These are phyloP conservation scores for Drosophila navojoa DNA, from an alignment of 1,140 invertebrate genomes.

Conservation along the genomic window DNA sequence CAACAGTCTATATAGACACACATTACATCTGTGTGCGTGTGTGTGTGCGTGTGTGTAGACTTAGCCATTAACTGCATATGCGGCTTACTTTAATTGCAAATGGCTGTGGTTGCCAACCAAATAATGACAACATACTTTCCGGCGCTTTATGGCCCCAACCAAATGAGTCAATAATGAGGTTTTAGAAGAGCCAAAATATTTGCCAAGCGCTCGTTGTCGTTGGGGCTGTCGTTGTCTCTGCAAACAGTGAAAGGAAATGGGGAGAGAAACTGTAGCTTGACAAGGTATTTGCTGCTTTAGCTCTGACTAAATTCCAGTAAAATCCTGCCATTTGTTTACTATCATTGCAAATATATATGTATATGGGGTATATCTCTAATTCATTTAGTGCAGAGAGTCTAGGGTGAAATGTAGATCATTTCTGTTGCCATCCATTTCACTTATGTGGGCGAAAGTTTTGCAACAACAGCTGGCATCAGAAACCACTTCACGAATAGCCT, in stretches of 20 bases:
- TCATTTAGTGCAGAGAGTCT: too few species aligned
- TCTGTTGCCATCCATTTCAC: slow-evolving; percentile 10
- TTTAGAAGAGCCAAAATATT: slow-evolving; percentile 65
- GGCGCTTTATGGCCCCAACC: slow-evolving; percentile 57
- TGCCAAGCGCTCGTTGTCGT: slow-evolving; percentile 30
- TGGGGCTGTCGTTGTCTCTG: slow-evolving; percentile 13
- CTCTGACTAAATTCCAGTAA: too few species aligned
- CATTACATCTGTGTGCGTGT: slow-evolving; percentile 2
- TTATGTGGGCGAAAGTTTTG: slow-evolving; percentile 17
- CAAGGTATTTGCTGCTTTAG: too few species aligned
- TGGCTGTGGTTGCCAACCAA: slow-evolving; percentile 58
- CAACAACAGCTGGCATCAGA: slow-evolving; percentile 10
- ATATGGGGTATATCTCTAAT: too few species aligned
- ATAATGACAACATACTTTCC: slow-evolving; percentile 75
- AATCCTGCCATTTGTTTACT: too few species aligned
- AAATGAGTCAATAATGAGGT: slow-evolving; percentile 78
- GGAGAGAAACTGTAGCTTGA: too few species aligned
- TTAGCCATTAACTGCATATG: slow-evolving; percentile 76
- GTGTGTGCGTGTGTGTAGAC: slow-evolving; percentile 28
- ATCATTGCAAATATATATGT: too few species aligned
- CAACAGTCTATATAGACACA: slow-evolving; percentile 37
- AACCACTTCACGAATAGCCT: slow-evolving; percentile 41
- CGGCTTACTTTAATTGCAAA: slow-evolving; percentile 75
- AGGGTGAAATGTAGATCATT: too few species aligned
- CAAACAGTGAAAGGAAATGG: slow-evolving; percentile 26